Percentiles rank a stretch among this genome's conserved stretches.
phyloP scores from a whole-genome alignment of 2,797 vertebrate species.

The Tragopan temminckii region DNA sequence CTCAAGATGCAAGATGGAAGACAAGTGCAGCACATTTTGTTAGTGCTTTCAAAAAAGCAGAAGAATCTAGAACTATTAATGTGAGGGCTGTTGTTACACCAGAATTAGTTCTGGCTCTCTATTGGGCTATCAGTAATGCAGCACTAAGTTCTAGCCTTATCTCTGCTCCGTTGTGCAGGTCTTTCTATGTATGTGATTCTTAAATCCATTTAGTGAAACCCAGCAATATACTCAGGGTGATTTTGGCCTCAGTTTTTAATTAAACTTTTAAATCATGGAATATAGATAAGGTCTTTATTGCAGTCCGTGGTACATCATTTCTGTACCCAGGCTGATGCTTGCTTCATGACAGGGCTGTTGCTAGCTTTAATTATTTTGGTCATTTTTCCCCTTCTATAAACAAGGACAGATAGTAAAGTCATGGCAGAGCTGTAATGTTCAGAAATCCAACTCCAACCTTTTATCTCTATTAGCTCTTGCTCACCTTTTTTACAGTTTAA shows the following conservation, averaged over 20 bases:
- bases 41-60: background rate
- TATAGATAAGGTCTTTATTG: background rate
- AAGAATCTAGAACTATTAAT: background rate
- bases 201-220: background rate
- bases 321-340: background rate
- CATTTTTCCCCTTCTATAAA: background rate
- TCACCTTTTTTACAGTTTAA: background rate
- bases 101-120: background rate
- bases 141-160: background rate
- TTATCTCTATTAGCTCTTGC: background rate
- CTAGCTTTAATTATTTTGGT: background rate
- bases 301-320: background rate
- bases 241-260: background rate
- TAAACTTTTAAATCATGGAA: background rate
- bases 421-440: background rate
- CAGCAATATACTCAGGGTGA: background rate
- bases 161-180: background rate
- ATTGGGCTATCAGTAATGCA: background rate
- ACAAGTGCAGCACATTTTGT: background rate
- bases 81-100: background rate
- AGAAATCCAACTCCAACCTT: background rate
- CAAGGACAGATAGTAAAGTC: background rate
- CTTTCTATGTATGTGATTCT: background rate
- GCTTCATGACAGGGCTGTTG: background rate
- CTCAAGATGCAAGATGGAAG: background rate